phyloP scores from a whole-genome alignment of 2,888 invertebrate species.

The Argyra leucocephala region DNA sequence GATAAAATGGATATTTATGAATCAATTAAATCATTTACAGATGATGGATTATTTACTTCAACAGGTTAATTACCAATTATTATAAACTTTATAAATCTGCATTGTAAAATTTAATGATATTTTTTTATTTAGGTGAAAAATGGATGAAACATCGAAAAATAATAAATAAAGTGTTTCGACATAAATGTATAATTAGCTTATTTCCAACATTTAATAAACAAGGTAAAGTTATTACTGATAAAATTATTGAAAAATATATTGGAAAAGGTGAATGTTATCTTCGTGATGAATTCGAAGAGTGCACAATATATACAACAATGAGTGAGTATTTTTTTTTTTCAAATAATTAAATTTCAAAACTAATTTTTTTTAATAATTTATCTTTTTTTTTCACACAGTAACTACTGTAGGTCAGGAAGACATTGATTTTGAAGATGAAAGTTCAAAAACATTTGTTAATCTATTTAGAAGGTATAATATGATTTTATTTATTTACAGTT shows the following conservation, averaged over 20 bases:
- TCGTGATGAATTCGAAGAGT: background rate
- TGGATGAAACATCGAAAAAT: background rate
- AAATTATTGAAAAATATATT: background rate
- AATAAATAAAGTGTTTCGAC: background rate
- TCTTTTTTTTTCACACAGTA: background rate
- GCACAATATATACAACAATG: background rate
- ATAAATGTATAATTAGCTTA: background rate
- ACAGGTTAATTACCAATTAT: background rate
- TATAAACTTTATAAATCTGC: background rate
- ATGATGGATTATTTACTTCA: background rate
- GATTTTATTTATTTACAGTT: background rate
- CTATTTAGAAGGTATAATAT: background rate
- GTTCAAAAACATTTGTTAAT: background rate
- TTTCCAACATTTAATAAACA: background rate
- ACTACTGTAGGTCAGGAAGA: background rate
- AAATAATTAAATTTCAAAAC: background rate
- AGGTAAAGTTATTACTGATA: background rate
- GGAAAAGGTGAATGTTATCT: background rate
- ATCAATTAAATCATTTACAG: background rate
- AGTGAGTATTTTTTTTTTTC: background rate
- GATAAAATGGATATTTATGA: background rate
- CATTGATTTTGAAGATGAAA: background rate
- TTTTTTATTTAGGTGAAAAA: background rate
- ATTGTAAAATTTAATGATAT: background rate
- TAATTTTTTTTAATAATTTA: background rate